phyloP scores from a whole-genome alignment of 2,113 vertebrate species.

The Tychaedon coryphoeus region DNA sequence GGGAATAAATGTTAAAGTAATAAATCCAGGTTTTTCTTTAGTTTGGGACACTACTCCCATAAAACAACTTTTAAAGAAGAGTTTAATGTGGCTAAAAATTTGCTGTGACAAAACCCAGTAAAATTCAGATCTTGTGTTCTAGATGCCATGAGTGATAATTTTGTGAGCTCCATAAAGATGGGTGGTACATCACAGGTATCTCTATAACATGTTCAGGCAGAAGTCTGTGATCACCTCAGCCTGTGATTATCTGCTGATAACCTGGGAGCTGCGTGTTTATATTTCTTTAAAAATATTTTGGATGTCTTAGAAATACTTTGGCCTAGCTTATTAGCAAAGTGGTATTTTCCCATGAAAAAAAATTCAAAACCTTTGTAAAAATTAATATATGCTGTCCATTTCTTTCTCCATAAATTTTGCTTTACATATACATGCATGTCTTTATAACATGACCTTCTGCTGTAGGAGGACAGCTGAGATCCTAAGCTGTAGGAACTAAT shows the following conservation, averaged over 20 bases:
- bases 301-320: not conserved
- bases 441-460: not conserved
- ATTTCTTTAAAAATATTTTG: not conserved
- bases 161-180: not conserved
- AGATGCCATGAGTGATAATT: not conserved
- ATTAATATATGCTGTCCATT: not conserved
- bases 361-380: accelerated
- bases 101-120: not conserved
- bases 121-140: not conserved
- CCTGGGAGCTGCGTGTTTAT: not conserved
- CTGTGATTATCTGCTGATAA: not conserved
- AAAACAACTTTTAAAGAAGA: not conserved
- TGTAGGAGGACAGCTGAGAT: not conserved
- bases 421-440: not conserved
- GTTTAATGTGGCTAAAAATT: not conserved
- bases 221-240: not conserved
- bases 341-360: not conserved
- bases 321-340: not conserved
- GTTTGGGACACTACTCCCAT: not conserved
- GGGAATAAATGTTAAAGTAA: not conserved
- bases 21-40: not conserved
- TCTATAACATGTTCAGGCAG: not conserved
- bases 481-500: not conserved
- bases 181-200: not conserved
- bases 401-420: not conserved